These are phyloP conservation scores for Pygocentrus nattereri DNA, from an alignment of 2,797 vertebrate species.

Conservation along the genomic window DNA sequence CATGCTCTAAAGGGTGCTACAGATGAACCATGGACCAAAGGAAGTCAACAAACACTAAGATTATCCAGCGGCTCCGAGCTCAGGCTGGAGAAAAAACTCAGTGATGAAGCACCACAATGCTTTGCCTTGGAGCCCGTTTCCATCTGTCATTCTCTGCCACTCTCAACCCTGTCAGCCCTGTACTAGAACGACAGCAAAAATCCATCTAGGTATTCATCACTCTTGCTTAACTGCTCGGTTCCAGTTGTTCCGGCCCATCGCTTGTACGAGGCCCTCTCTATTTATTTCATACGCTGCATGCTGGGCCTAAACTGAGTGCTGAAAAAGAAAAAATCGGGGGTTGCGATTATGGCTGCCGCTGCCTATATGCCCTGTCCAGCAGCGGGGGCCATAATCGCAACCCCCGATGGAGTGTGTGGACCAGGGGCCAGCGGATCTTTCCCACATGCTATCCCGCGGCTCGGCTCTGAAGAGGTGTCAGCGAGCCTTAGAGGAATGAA, in stretches of 20 bases:
- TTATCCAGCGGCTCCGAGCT: no score
- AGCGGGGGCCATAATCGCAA: conserved; percentile 35
- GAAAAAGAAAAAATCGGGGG: not conserved
- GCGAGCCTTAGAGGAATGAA: conserved; percentile 86
- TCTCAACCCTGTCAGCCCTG: conserved; percentile 25
- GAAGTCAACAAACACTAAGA: no score
- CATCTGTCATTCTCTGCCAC: conserved; percentile 17
- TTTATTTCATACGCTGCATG: conserved; percentile 55
- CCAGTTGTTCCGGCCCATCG: conserved; percentile 50
- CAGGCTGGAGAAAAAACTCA: conserved; percentile 1
- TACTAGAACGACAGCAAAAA: conserved; percentile 43
- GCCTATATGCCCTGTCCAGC: conserved; percentile 29
- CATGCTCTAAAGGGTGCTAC: no score
- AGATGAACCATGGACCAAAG: no score
- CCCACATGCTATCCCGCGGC: conserved; percentile 99
- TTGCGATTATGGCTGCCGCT: conserved; percentile 35
- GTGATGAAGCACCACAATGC: conserved; percentile 26
- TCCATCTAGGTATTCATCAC: conserved; percentile 49
- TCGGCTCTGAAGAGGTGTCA: conserved; percentile 98
- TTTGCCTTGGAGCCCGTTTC: conserved; percentile 19
- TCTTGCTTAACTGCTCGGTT: conserved; percentile 52
- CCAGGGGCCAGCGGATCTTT: conserved; percentile 90
- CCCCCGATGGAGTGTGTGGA: conserved; percentile 67
- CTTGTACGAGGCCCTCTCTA: conserved; percentile 37
- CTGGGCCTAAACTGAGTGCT: conserved; percentile 53